These are phyloP conservation scores for Perizoma affinitatum DNA, from an alignment of 2,888 invertebrate species.

Conservation along the genomic window DNA sequence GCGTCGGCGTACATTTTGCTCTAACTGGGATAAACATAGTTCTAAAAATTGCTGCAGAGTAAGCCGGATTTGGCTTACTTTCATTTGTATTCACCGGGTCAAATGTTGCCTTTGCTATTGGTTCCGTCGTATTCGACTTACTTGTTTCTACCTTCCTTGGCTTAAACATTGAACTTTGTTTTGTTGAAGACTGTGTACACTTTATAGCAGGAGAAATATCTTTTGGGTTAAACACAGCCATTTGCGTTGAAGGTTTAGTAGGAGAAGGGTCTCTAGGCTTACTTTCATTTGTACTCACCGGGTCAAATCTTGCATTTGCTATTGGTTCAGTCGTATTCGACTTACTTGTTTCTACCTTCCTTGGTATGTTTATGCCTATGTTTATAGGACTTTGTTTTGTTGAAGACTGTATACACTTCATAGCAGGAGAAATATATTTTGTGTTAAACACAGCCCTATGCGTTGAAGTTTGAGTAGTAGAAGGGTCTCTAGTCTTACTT, in stretches of 20 bases:
- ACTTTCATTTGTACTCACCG: conserved; percentile 33
- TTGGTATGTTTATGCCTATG: too few species aligned
- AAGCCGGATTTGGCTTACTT: conserved; percentile 49
- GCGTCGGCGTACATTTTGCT: too few species aligned
- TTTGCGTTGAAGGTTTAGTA: conserved; percentile 32
- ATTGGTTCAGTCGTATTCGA: too few species aligned
- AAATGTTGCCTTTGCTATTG: not conserved
- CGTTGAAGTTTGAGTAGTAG: conserved; percentile 22
- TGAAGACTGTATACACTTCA: conserved; percentile 1
- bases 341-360: too few species aligned
- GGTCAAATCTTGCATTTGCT: not conserved
- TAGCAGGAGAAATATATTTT: conserved; percentile 44
- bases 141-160: too few species aligned
- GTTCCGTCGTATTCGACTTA: too few species aligned
- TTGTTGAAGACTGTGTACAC: conserved; percentile 2
- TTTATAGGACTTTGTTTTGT: conserved; percentile 27
- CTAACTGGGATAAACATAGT: not conserved
- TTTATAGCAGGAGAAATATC: conserved; percentile 42
- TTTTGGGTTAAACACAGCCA: conserved; percentile 58
- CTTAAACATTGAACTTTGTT: conserved; percentile 1
- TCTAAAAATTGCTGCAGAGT: conserved; percentile 1
- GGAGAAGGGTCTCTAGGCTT: too few species aligned
- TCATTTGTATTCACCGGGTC: conserved; percentile 17
- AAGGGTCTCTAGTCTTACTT: too few species aligned
- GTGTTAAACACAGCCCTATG: conserved; percentile 58